Evolutionary conservation across 2,888 invertebrate species (phyloP).

Genomic region (Latheticus oryzae): DNA sequence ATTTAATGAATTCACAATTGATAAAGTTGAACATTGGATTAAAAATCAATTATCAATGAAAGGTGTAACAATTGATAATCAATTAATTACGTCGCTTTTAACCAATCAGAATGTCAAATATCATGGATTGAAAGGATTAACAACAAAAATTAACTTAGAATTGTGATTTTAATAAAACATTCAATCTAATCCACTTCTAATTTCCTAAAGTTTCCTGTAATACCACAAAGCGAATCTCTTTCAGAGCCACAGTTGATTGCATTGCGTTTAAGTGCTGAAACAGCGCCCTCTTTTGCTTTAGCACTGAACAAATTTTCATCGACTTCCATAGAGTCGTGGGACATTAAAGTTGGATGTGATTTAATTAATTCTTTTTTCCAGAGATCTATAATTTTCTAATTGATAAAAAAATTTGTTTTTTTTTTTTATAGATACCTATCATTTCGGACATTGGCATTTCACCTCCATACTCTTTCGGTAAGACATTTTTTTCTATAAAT

Average conservation of each 20-base stretch:
- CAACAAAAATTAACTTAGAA: slow-evolving; percentile 45
- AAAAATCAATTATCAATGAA: slow-evolving; percentile 42
- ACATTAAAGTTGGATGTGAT: slow-evolving; percentile 71
- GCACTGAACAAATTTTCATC: slow-evolving; percentile 77
- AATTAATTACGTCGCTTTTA: slow-evolving; percentile 47
- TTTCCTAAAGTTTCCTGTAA: slow-evolving; percentile 82
- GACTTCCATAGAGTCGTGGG: slow-evolving; percentile 78
- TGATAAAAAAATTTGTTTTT: slow-evolving; percentile 19
- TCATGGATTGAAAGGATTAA: slow-evolving; percentile 53
- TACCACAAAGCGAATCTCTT: slow-evolving; percentile 75
- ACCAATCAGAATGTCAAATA: slow-evolving; percentile 48
- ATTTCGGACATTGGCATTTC: slow-evolving; percentile 85
- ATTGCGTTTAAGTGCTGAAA: slow-evolving; percentile 76
- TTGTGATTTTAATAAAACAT: slow-evolving; percentile 25
- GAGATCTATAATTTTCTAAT: slow-evolving; percentile 66
- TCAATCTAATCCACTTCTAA: slow-evolving; percentile 79
- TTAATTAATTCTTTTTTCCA: slow-evolving; percentile 78
- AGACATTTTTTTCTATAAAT: slow-evolving; percentile 63
- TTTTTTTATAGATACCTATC: slow-evolving; percentile 72
- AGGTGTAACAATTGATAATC: slow-evolving; percentile 40
- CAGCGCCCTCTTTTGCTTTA: slow-evolving; percentile 79
- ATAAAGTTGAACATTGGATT: slow-evolving; percentile 50
- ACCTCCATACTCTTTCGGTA: slow-evolving; percentile 87
- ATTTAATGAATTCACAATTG: slow-evolving; percentile 51
- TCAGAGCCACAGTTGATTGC: slow-evolving; percentile 71